These are phyloP conservation scores for Koerneria pararmatus DNA, from an alignment of 2,888 invertebrate genomes.

Conservation along the genomic window DNA sequence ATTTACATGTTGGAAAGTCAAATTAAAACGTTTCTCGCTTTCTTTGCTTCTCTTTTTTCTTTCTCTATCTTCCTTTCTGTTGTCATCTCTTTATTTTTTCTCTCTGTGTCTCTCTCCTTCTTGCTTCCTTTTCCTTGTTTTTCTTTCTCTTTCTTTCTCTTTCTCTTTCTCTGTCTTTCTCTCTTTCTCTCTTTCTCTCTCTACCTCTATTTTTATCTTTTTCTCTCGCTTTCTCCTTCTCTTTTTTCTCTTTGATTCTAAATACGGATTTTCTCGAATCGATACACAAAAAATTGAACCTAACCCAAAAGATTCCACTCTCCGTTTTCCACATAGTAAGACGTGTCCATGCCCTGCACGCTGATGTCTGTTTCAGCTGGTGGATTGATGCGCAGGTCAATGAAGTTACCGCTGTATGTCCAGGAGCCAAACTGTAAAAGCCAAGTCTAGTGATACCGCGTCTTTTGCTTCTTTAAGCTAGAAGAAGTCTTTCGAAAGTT, in stretches of 20 bases:
- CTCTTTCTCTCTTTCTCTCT: not conserved
- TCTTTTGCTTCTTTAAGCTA: too few species aligned
- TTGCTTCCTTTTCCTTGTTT: not conserved
- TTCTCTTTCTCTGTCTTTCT: not conserved
- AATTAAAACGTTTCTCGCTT: not conserved
- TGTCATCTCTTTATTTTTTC: not conserved
- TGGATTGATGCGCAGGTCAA: constrained; percentile 71
- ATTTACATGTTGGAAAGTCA: too few species aligned
- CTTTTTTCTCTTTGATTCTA: not conserved
- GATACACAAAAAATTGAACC: not conserved
- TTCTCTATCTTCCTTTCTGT: not conserved
- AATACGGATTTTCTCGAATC: not conserved
- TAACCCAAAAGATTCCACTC: constrained; percentile 86
- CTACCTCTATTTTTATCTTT: not conserved
- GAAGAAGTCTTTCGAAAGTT: too few species aligned
- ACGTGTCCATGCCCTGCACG: constrained; percentile 48
- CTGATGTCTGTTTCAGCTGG: constrained; percentile 36
- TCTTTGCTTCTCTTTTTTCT: not conserved
- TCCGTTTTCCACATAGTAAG: constrained; percentile 96
- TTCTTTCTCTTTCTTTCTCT: not conserved
- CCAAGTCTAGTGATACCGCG: not conserved
- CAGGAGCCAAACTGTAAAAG: constrained; percentile 80
- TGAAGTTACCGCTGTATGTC: constrained; percentile 84
- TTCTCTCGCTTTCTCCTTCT: not conserved
- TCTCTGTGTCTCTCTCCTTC: not conserved